Evolutionary conservation across 2,888 invertebrate species (phyloP), one percentile per base, ranked within the genome.

Genomic region (Harpalus rufipes): DNA sequence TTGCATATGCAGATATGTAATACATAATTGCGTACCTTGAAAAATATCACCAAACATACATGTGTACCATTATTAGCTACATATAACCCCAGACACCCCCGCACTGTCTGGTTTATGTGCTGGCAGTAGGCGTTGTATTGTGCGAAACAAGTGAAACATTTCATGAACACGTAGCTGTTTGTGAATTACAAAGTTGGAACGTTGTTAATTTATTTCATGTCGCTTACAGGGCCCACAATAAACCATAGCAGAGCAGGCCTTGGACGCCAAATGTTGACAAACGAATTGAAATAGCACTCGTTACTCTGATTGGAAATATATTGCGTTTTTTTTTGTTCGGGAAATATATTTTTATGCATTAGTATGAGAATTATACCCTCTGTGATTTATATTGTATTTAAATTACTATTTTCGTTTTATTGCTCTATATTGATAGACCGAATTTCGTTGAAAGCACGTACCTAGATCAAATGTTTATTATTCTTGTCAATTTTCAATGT

Each of bases 121-220:
- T 63, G 68, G 39, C 68, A 12, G 68, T 68, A 39, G 68, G 39
- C 72, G 44, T n/a, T 68, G 41, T 44, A 74, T 74, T 74, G 72
- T 74, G 44, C 41, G 21, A 44, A 68, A 44, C 72, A 74, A 74
- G 44, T 74, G 72, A 44, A 74, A 74, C 72, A 74, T 74, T 74
- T 74, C 72, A 74, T 74, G 72, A 74, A 74, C 72, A 74, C 51
- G 44, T 18, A 18, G 72, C 72, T 44, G 72, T 74, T 44, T 44
- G 72, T 74, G 72, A 74, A 74, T 74, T 74, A 74, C 72, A 74
- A 74, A 44, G 44, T 74, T 74, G 41, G 21, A 44, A 74, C 72
- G 18, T n/a, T 74, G 44, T 74, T 74, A 74, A 74, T 74, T 74
- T 74, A 74, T 74, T 44, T 74, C 44, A n/a, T 18, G 72, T 74